Percentiles rank a stretch among this genome's conserved stretches.
Conservation (phyloP, 2,888 invertebrate species). For the Drosophila pseudotakahashii region DNA sequence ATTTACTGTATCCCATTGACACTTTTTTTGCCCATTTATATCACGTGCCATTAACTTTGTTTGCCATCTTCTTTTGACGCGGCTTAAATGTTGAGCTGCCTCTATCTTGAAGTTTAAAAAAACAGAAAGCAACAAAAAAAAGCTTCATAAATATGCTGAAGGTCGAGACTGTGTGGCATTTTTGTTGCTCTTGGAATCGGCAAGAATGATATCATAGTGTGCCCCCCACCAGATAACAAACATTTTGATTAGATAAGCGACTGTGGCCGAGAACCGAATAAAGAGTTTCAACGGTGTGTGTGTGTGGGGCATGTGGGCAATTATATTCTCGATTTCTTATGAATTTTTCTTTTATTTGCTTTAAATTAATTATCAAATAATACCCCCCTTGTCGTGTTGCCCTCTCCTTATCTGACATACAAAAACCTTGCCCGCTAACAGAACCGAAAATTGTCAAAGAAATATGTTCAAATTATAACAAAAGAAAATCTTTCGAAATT, state of each 20-base stretch:
- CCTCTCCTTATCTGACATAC: conserved; percentile 14
- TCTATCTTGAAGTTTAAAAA: conserved; percentile 24
- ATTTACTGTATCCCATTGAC: conserved; percentile 9
- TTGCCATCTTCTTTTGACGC: conserved; percentile 16
- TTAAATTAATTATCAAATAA: conserved; percentile 61
- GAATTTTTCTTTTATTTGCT: conserved; percentile 43
- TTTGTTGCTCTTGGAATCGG: conserved; percentile 29
- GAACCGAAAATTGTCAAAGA: conserved; percentile 40
- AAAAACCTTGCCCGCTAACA: conserved; percentile 37
- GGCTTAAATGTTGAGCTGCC: conserved; percentile 27
- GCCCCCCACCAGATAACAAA: conserved; percentile 62
- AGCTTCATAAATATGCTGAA: conserved; percentile 68
- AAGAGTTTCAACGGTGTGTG: conserved; percentile 32
- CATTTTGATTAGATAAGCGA: conserved; percentile 67
- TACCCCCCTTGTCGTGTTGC: conserved; percentile 16
- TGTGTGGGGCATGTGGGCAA: conserved; percentile 16
- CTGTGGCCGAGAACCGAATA: conserved; percentile 23
- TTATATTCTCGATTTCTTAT: conserved; percentile 26
- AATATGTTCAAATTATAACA: conserved; percentile 19
- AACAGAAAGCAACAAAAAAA: conserved; percentile 30
- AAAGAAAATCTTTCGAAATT: conserved; percentile 20
- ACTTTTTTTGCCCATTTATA: conserved; percentile 21
- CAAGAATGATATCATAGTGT: conserved; percentile 68
- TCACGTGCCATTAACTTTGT: conserved; percentile 40
- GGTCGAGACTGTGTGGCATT: conserved; percentile 58